Base-by-base conservation (phyloP, 2,888 invertebrate species). In the Cephus spinipes region DNA sequence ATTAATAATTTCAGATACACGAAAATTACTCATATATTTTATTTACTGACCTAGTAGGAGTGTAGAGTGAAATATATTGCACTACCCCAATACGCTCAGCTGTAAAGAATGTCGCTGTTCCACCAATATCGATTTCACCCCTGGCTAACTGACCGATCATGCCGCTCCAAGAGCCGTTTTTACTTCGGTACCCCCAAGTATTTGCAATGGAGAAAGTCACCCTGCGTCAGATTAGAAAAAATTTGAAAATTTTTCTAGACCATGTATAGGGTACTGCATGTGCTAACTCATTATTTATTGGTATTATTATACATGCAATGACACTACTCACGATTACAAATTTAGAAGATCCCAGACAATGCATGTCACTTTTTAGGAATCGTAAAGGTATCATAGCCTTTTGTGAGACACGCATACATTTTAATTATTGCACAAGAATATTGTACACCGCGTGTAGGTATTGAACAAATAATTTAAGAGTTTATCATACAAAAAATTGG, bases 31-130 rank as follows among this genome's bases (percentile, higher is more conserved):
- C 12, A 71, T 11, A 15, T 71, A 71, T 31, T 31, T 71, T 11
- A 12, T 32, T n/a, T 32, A 73, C 75, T 83, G 84, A 95, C 83
- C 93, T 92, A 0, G 95, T 95, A 1, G 94, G 94, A 0, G 95
- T 94, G 23, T 95, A 94, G 91, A 95, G 94, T 55, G 95, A 93
- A 75, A 95, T 93, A 86, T 95, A 96, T 83, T 95, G 94, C 9
- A 95, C 93, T 34, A 94, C 92, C 0, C 93, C 92, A 75, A 95
- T 91, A 4, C 95, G 92, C 86, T 95, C 94, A 1, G 92, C 87
- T 0, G 94, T 94, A 78, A 95, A 92, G 85, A 95, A 93, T 71
- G 91, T 85, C 0, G 91, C 89, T 9, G 93, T 93, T 12, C 92
- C 93, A 12, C 90, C 90, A 32, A 92, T 81, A 77, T 92, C 92